Evolutionary conservation across 2,888 invertebrate species (phyloP), one percentile per base, ranked within the genome.

Genomic region (Pseudoips prasinana): DNA sequence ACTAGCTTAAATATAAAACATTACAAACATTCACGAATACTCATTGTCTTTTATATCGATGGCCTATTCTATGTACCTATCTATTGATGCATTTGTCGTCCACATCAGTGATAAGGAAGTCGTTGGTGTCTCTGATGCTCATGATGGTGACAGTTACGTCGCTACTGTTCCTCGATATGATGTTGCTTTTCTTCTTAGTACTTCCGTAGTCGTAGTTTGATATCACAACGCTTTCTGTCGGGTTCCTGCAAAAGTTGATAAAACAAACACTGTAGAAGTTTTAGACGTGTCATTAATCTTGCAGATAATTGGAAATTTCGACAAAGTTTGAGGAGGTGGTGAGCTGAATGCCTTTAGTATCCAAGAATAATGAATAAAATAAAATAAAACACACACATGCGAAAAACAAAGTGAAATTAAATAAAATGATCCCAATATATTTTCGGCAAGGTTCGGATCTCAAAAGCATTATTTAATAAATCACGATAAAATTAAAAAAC

Each of bases 201-300:
- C 77, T 83, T 64, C 85, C 83, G 58, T 82, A 85, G 42, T 89
- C 89, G 74, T 85, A 88, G 68, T 87, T 88, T 23, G 89, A 86
- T 53, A 88, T 86, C 49, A 89, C 89, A 34, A 89, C 82, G 52
- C 86, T 87, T 57, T 88, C 88, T 73, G 87, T 84, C 11, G 82
- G 78, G 43, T 87, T 87, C 73, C 87, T 88, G 82, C 30, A 75
- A 76, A 53, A 56, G 70, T 73, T 73, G 64, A 66, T 63, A 69
- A 69, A 73, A 70, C 64, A 64, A 66, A 77, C 63, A 76, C 64
- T 51, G 68, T 60, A 61, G 59, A 56, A 67, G 52, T 45, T 41
- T 23, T n/a, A 30, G 18, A 14, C 14, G n/a, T n/a, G n/a, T n/a
- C n/a, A n/a, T n/a, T n/a, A n/a, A n/a, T n/a, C n/a, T n/a, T n/a